Percentiles rank a stretch among this genome's conserved stretches.
Evolutionary conservation across 1,140 invertebrate species (phyloP).

Genomic region (Drosophila prosaltans): DNA sequence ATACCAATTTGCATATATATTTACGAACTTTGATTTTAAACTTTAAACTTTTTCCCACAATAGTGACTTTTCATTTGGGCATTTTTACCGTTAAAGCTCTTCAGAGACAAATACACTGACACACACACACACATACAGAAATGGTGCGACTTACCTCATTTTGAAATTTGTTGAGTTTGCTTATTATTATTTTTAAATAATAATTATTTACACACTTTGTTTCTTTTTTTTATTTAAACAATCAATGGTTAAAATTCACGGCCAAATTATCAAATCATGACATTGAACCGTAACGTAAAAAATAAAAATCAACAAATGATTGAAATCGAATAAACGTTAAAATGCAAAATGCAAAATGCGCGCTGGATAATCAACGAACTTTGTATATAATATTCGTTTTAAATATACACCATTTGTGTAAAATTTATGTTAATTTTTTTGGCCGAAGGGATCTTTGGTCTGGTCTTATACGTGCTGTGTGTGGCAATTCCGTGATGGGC

Average conservation of each 20-base stretch:
- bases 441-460: no score
- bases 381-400: not conserved
- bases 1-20: not conserved
- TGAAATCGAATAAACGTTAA: not conserved
- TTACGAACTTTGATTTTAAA: not conserved
- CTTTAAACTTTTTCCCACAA: not conserved
- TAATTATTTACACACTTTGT: not conserved
- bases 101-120: not conserved
- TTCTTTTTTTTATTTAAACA: not conserved
- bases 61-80: not conserved
- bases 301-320: not conserved
- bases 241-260: constrained; percentile 1
- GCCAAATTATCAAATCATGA: constrained; percentile 2
- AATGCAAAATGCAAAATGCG: not conserved
- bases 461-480: not conserved
- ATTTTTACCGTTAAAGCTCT: constrained; percentile 9
- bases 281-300: constrained; percentile 1
- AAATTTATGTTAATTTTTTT: constrained; percentile 3
- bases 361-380: not conserved
- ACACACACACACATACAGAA: not conserved
- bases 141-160: not conserved
- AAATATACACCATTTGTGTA: not conserved
- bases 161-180: not conserved
- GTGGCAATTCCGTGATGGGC: not conserved
- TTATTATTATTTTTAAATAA: not conserved